Conservation (phyloP, 2,888 invertebrate genomes). For the Hydrotaea cyrtoneurina region DNA sequence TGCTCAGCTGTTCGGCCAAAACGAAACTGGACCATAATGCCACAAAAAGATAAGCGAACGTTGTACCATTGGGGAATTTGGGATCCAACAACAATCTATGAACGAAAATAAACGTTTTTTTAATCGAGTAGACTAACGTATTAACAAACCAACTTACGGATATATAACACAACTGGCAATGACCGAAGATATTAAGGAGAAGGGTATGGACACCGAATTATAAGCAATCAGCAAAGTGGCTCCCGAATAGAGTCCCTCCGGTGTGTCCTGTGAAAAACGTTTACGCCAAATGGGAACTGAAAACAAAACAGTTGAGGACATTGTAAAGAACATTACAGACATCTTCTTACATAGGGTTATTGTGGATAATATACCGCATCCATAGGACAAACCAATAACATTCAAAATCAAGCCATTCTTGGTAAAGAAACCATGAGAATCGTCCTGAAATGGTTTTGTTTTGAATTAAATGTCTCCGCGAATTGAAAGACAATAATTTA, state of each 20-base stretch:
- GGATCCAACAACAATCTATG: slow-evolving; percentile 77
- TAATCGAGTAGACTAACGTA: background rate
- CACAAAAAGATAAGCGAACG: slow-evolving; percentile 86
- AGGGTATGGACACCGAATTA: slow-evolving; percentile 90
- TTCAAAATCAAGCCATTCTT: slow-evolving; percentile 80
- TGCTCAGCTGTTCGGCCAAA: slow-evolving; percentile 91
- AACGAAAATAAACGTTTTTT: background rate
- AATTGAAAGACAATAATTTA: background rate
- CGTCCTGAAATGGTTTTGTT: slow-evolving; percentile 73
- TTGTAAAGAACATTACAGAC: background rate
- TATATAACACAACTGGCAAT: slow-evolving; percentile 88
- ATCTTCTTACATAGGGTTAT: slow-evolving; percentile 75
- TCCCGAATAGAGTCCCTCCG: slow-evolving; percentile 94
- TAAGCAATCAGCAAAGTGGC: slow-evolving; percentile 91
- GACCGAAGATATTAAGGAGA: slow-evolving; percentile 88
- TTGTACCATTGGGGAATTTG: slow-evolving; percentile 76
- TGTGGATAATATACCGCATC: slow-evolving; percentile 79
- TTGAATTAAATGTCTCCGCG: background rate
- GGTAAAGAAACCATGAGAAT: slow-evolving; percentile 79
- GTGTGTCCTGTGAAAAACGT: slow-evolving; percentile 94
- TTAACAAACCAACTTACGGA: slow-evolving; percentile 82
- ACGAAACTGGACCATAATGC: slow-evolving; percentile 92
- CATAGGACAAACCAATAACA: slow-evolving; percentile 79
- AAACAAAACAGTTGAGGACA: background rate
- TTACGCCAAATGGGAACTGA: slow-evolving; percentile 91